These are phyloP conservation scores for Cecropterus lyciades DNA, from an alignment of 1,140 invertebrate genomes.

Conservation along the genomic window DNA sequence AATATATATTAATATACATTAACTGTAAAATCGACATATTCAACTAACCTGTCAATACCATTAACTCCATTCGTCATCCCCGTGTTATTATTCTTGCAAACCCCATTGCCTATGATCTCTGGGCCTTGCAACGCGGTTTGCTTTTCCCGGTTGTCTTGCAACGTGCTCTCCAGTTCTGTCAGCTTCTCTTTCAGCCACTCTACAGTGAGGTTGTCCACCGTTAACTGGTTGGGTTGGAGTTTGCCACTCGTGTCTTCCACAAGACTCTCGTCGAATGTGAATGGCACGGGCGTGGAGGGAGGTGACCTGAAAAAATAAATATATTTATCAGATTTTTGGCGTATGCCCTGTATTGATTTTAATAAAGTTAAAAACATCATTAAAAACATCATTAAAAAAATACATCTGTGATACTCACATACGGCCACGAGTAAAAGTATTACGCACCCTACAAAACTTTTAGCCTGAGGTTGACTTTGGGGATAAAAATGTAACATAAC, in stretches of 20 bases:
- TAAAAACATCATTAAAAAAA: no score
- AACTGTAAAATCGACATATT: no score
- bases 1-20: no score
- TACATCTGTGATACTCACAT: no score
- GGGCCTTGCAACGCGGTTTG: slow-evolving; percentile 82
- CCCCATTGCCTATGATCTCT: slow-evolving; percentile 81
- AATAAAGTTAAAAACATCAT: no score
- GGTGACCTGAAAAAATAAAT: slow-evolving; percentile 86
- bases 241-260: slow-evolving; percentile 93
- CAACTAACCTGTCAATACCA: slow-evolving; percentile 79
- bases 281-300: slow-evolving; percentile 89
- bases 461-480: no score
- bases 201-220: slow-evolving; percentile 95
- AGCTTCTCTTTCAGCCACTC: slow-evolving; percentile 93
- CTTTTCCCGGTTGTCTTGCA: slow-evolving; percentile 89
- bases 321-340: no score
- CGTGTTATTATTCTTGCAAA: slow-evolving; percentile 75
- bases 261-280: slow-evolving; percentile 93
- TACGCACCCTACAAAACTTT: no score
- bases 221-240: slow-evolving; percentile 91
- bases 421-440: no score
- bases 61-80: slow-evolving; percentile 76
- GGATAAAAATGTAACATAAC: no score
- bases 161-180: slow-evolving; percentile 89
- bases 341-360: no score